Base-by-base conservation (phyloP, 2,888 invertebrate species). In the Lordiphosa fenestrarum region DNA sequence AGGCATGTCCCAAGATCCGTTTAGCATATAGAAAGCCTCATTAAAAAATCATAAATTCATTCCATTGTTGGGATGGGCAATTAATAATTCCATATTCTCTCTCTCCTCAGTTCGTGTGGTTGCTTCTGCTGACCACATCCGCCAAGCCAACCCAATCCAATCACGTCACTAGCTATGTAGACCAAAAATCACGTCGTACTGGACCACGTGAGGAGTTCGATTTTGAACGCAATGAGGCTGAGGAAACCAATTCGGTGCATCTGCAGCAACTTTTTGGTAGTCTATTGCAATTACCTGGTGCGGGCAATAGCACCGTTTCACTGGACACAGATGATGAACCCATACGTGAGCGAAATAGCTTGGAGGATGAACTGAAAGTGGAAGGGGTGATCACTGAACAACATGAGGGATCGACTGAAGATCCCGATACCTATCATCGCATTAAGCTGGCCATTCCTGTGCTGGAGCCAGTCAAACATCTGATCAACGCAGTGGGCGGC, bases 401-500 rank as follows among this genome's bases (percentile, higher is more conserved):
- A 37, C 77, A 86, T 25, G 86, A 88, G 33, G 75, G 82, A 4
- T 54, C 69, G 9, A 61, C 60, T 4, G 62, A 61, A 9, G 44
- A 60, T 4, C 52, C 70, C 1, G 76, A 67, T 23, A 57, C 69
- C 15, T 86, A 74, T 81, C 72, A 71, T 62, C 88, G 87, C 40
- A 70, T 80, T n/a, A 87, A 87, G 52, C 63, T 87, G 47, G 76
- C 74, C 23, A 87, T 88, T 47, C 83, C 85, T 0, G 88, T 87
- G 1, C 65, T 88, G 41, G 87, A 88, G 55, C 86, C 89, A 3
- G 87, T 88, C 2, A 87, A 81, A 48, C 87, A 88, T 73, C 70
- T 89, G 21, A 46, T 89, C 1, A 85, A 88, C 35, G 73, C 88
- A 0, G 87, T 88, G 4, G 81, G 87, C 6, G 83, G 86, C 3